Conservation (phyloP, 2,113 vertebrate species). For the Microtus pennsylvanicus region DNA sequence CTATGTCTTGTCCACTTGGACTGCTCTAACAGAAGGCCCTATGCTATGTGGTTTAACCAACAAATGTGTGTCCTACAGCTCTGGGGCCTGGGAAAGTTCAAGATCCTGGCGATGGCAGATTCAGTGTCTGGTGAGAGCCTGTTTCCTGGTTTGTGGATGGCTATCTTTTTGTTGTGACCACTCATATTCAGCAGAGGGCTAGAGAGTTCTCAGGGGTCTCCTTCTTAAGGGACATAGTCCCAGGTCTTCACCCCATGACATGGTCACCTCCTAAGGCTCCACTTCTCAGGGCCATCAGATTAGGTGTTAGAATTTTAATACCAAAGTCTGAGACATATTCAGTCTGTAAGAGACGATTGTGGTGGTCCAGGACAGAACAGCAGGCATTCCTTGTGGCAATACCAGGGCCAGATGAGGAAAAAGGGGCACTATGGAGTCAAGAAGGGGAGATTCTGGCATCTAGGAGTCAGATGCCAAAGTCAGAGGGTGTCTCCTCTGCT, state of each 20-base stretch:
- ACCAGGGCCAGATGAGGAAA: neutral
- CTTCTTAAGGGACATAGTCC: neutral
- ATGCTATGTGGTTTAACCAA: neutral
- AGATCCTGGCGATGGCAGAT: neutral
- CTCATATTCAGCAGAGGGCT: neutral
- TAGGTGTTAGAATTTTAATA: neutral
- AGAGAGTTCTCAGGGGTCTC: neutral
- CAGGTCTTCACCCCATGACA: neutral
- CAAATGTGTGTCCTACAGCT: neutral
- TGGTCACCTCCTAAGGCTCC: neutral
- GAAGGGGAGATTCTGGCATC: neutral
- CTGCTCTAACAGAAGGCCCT: neutral
- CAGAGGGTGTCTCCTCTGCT: neutral
- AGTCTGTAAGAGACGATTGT: neutral
- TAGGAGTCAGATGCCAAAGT: neutral
- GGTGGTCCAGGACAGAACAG: neutral
- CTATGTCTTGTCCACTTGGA: neutral
- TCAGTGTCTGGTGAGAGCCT: neutral
- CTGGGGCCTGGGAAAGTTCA: neutral
- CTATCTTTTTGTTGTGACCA: neutral
- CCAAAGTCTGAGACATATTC: neutral
- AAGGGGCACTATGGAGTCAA: no score
- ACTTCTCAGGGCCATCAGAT: neutral
- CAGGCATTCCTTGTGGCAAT: neutral
- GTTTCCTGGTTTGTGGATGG: neutral